Evolutionary conservation across 2,888 invertebrate genomes (phyloP).

Genomic region (Anorthoa munda): DNA sequence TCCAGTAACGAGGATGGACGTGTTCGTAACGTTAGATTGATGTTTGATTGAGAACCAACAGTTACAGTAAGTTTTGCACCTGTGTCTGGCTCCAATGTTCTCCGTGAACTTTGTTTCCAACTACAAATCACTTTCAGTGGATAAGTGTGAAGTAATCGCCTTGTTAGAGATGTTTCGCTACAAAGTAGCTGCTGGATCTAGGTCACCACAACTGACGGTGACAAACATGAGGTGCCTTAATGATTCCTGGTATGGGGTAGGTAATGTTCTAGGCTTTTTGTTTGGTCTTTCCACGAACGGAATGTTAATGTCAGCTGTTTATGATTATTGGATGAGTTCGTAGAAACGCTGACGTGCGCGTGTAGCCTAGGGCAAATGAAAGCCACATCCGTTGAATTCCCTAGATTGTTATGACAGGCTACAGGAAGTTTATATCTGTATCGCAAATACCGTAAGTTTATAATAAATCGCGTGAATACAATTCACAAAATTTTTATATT

Average conservation of each 20-base stretch:
- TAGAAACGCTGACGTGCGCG: conserved; percentile 6
- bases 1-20: conserved; percentile 67
- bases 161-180: conserved; percentile 54
- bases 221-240: conserved; percentile 35
- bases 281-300: conserved; percentile 14
- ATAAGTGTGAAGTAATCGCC: conserved; percentile 61
- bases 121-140: conserved; percentile 61
- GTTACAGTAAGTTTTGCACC: conserved; percentile 63
- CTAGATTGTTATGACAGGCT: not conserved
- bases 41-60: conserved; percentile 66
- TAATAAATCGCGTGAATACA: no score
- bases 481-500: no score
- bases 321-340: conserved; percentile 19
- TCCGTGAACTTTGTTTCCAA: conserved; percentile 61
- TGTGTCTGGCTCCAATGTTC: conserved; percentile 55
- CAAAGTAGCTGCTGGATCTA: conserved; percentile 39
- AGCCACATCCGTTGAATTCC: not conserved
- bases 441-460: no score
- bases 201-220: conserved; percentile 39
- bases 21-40: conserved; percentile 72
- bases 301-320: conserved; percentile 17
- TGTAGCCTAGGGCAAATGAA: not conserved
- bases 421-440: not conserved
- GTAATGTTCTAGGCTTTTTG: conserved; percentile 17
- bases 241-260: conserved; percentile 45